Evolutionary conservation across 2,113 vertebrate genomes (phyloP), one percentile per base, ranked within the genome.

Genomic region (Turnix velox): DNA sequence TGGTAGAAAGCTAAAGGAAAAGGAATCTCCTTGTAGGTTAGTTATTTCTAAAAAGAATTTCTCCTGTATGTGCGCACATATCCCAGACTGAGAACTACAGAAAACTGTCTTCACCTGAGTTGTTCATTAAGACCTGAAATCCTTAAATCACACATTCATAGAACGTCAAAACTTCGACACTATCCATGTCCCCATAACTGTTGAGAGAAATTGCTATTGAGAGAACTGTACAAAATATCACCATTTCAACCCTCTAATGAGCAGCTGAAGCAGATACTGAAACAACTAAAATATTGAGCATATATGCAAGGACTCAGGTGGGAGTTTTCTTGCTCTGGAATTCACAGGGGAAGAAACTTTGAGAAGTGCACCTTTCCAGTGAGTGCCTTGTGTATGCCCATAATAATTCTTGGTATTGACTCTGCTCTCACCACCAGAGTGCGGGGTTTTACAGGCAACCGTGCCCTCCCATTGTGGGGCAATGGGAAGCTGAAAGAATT

Each of bases 401-500:
- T 2, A 8, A 45, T 35, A n/a, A n/a, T n/a, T n/a, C 48, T 55
- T 33, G 28, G 22, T 31, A 5, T 25, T 14, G 24, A 51, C n/a
- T 69, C 51, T 67, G 46, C 49, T 51, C 52, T 95, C 57, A 49
- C 28, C 46, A 31, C 77, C 8, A 40, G 79, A 6, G 52, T 72
- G 28, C 58, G 88, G 91, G 63, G 48, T 92, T 91, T 80, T 88
- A 49, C 12, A 12, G 52, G 75, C 72, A 95, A 69, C 68, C 95
- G 79, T 82, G 49, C 63, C n/a, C n/a, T n/a, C n/a, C n/a, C 93
- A 77, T 90, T 62, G 79, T 91, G 92, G 77, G 87, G 68, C 86
- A 96, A 88, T 80, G 90, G 87, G 94, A 93, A 97, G 83, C 33
- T 87, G 66, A 90, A 94, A 84, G 66, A 18, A 45, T 37, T 78